These are phyloP conservation scores for Troides aeacus DNA, from an alignment of 2,888 invertebrate species.

Conservation along the genomic window DNA sequence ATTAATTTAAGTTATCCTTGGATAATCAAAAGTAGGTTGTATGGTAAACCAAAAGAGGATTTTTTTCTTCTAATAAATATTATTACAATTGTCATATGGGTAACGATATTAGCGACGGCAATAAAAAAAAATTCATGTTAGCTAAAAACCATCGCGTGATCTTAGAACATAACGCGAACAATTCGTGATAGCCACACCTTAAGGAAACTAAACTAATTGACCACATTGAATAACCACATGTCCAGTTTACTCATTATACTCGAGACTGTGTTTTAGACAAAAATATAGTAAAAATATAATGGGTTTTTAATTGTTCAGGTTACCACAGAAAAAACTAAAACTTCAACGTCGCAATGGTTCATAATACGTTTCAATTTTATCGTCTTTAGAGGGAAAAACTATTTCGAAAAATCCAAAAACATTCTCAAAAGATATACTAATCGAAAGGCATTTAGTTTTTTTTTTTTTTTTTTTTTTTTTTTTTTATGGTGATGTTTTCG, in stretches of 20 bases:
- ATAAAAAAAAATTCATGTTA: not conserved
- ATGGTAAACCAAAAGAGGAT: not conserved
- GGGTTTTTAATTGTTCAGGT: no score
- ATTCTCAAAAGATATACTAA: no score
- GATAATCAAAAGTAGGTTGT: not conserved
- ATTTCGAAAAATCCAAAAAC: no score
- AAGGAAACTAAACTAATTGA: slow-evolving; percentile 4
- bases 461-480: no score
- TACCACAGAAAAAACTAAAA: no score
- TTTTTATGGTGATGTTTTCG: no score
- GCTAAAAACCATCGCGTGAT: slow-evolving; percentile 8
- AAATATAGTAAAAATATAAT: no score
- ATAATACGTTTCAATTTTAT: no score
- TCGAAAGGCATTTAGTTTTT: no score
- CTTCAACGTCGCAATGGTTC: no score
- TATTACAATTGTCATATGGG: not conserved
- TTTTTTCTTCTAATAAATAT: not conserved
- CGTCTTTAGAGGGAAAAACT: no score
- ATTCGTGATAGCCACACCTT: not conserved
- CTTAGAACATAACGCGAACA: slow-evolving; percentile 1
- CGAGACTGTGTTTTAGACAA: not conserved
- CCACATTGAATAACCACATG: not conserved
- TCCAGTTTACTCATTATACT: not conserved
- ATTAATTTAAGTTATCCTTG: slow-evolving; percentile 9
- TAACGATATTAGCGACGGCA: not conserved